Base-by-base conservation (phyloP, 2,888 invertebrate species). In the Acronicta psi region DNA sequence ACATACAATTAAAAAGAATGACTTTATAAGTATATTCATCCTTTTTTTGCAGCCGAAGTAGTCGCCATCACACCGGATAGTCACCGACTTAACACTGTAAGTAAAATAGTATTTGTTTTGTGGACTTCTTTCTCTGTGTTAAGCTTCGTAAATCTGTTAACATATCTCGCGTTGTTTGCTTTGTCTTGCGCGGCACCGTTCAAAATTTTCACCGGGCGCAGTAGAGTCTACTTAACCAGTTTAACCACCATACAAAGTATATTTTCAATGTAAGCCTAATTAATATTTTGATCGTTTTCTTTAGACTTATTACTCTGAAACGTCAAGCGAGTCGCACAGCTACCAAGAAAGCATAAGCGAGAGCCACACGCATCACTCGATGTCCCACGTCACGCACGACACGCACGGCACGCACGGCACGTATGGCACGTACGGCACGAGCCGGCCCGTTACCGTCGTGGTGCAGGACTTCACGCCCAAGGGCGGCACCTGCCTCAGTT, bases 401-500 rank as follows among this genome's bases (percentile, higher is more conserved):
- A n/a, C n/a, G n/a, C n/a, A n/a, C n/a, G n/a, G 7, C 4, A 20
- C 56, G 8, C 46, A 67, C 20, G 70, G 59, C 1, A 49, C 65
- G 0, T n/a, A n/a, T n/a, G n/a, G 7, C 4, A 20, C 56, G 8
- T 49, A 67, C 20, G 70, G 59, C 1, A 49, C 65, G 0, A 53
- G 69, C 3, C 73, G 77, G 4, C 79, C 72, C 0, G 64, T 81
- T 2, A 81, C 83, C 7, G 72, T 92, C 3, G 81, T 93, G 4
- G 77, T 92, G 1, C 88, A 91, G 54, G 92, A 93, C 62, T 51
- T 88, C 23, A 87, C 88, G 9, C 96, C 96, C 0, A 95, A 95
- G 73, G 95, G 96, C 0, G 96, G 97, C 0, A 94, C 95, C 11
- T 98, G 98, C 78, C 95, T 96, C 54, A 96, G 96, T 2, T 98